Conservation (phyloP, 2,113 vertebrate genomes). For the Canis aureus region DNA sequence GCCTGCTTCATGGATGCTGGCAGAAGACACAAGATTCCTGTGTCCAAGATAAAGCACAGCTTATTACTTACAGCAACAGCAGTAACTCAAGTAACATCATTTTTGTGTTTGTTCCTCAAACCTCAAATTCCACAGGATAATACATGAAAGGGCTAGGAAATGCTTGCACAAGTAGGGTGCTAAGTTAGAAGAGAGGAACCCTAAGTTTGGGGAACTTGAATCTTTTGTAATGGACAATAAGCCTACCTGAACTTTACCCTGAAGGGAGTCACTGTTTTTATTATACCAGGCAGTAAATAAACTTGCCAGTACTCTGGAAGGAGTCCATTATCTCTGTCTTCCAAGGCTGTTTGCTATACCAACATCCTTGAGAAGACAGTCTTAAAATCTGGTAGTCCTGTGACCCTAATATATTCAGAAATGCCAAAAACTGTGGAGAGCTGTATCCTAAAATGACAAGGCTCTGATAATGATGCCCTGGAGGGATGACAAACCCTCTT, state of each 20-base stretch:
- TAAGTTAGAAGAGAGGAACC: not conserved
- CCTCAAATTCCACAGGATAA: not conserved
- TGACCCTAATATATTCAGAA: not conserved
- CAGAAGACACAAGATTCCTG: not conserved
- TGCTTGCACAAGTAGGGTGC: not conserved
- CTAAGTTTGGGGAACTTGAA: not conserved
- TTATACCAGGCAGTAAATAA: not conserved
- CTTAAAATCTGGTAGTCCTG: not conserved
- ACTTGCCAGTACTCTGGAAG: not conserved
- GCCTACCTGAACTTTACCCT: not conserved
- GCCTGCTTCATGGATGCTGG: not conserved
- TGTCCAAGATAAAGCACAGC: not conserved
- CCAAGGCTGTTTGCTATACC: not conserved
- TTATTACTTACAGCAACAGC: not conserved
- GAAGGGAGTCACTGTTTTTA: not conserved
- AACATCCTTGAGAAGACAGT: not conserved
- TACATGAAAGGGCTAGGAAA: not conserved
- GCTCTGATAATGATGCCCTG: not conserved
- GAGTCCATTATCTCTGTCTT: not conserved
- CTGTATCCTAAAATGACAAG: not conserved
- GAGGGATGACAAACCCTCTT: not conserved
- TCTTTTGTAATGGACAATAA: conserved; percentile 17
- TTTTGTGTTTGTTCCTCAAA: conserved; percentile 27
- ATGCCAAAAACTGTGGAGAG: not conserved
- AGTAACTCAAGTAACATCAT: not conserved